A percentile compares a stretch with the other conserved stretches of the same genome.
Evolutionary conservation across 2,113 vertebrate genomes (phyloP).

Genomic region (Canis aureus): DNA sequence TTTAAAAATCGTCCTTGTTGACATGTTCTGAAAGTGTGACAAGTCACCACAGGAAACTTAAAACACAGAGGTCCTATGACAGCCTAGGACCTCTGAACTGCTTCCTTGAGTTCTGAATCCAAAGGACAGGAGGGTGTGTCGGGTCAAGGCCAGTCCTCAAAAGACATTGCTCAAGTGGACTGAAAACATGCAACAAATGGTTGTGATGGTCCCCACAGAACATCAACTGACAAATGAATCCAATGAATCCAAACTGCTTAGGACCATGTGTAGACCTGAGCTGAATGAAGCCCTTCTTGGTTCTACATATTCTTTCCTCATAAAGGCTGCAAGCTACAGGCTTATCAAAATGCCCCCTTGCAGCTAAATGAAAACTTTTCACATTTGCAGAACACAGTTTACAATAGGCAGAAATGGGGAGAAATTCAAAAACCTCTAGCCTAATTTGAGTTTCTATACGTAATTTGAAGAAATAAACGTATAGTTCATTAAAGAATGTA

Average conservation of each 20-base stretch:
- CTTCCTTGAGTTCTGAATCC: not conserved
- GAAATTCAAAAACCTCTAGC: not conserved
- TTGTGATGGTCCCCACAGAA: not conserved
- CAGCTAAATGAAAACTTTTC: not conserved
- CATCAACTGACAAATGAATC: not conserved
- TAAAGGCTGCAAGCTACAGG: not conserved
- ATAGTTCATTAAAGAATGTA: not conserved
- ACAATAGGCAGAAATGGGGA: not conserved
- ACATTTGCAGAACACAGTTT: not conserved
- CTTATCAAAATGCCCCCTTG: not conserved
- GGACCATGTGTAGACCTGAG: not conserved
- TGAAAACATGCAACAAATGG: not conserved
- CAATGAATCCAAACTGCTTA: not conserved
- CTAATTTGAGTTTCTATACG: not conserved
- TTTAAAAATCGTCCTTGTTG: not conserved
- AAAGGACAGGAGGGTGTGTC: not conserved
- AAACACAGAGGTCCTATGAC: not conserved
- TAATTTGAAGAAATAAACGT: conserved; percentile 6
- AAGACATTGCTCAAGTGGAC: not conserved
- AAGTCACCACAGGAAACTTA: not conserved
- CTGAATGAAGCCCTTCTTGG: not conserved
- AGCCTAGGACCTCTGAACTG: not conserved
- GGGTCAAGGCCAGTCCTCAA: not conserved
- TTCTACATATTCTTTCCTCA: conserved; percentile 9
- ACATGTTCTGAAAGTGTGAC: not conserved